A percentile compares a stretch with the other conserved stretches of the same genome.
Evolutionary conservation across 2,797 vertebrate species (phyloP).

Genomic region (Furcifer pardalis): DNA sequence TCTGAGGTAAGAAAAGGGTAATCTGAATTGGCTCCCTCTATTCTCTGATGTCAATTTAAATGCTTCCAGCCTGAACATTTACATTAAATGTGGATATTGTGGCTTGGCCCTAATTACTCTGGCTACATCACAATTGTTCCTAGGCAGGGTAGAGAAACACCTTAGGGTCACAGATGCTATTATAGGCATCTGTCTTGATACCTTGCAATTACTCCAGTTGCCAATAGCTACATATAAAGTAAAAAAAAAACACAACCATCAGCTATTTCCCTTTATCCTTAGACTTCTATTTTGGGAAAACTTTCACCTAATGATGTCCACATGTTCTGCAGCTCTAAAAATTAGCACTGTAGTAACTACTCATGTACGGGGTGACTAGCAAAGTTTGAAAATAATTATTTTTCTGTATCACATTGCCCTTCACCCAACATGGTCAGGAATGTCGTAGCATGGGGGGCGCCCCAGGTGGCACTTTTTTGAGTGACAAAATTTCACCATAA

Average conservation of each 20-base stretch:
- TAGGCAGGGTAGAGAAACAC: neutral
- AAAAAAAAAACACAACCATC: neutral
- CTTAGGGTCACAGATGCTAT: neutral
- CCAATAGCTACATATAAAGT: neutral
- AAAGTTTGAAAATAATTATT: too few relatives aligned
- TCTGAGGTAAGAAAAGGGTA: neutral
- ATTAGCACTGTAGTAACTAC: neutral
- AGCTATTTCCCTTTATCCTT: neutral
- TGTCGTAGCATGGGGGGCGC: too few relatives aligned
- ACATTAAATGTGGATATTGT: neutral
- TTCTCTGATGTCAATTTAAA: neutral
- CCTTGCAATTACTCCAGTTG: neutral
- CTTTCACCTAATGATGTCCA: neutral
- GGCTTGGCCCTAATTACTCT: neutral
- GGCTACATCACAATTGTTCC: too few relatives aligned
- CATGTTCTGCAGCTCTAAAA: neutral
- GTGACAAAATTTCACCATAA: too few relatives aligned
- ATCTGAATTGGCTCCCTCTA: neutral
- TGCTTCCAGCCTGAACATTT: neutral
- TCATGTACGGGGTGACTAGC: neutral
- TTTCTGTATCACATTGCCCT: too few relatives aligned
- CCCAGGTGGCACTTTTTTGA: too few relatives aligned
- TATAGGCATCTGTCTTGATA: neutral
- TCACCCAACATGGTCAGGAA: too few relatives aligned
- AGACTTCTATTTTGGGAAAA: neutral